phyloP scores from a whole-genome alignment of 2,888 invertebrate species.

The Coleophora flavipennella region DNA sequence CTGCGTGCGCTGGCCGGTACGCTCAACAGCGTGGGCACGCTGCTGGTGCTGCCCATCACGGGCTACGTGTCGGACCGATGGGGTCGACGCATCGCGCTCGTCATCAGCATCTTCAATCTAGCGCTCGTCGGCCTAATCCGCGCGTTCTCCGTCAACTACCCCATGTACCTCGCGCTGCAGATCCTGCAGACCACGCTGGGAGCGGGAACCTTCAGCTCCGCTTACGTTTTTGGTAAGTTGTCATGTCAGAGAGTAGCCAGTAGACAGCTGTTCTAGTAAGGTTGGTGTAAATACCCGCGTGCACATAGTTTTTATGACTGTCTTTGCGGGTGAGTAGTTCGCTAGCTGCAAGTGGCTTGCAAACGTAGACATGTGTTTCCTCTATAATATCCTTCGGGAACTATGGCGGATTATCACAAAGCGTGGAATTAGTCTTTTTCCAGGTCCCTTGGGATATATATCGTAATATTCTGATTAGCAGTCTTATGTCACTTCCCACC shows the following conservation, averaged over 20 bases:
- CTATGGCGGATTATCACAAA: too few species aligned
- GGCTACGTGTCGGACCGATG: constrained; percentile 79
- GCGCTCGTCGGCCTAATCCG: constrained; percentile 63
- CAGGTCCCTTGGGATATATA: too few species aligned
- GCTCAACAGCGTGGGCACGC: constrained; percentile 78
- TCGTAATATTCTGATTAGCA: too few species aligned
- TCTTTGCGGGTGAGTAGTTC: too few species aligned
- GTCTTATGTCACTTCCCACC: too few species aligned
- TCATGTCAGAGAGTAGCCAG: neutral
- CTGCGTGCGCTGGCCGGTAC: constrained; percentile 80
- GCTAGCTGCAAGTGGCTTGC: too few species aligned
- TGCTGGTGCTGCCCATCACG: constrained; percentile 77
- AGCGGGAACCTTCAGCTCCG: constrained; percentile 67
- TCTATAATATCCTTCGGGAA: too few species aligned
- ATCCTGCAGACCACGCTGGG: constrained; percentile 67
- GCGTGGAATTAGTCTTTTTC: too few species aligned
- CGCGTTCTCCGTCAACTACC: constrained; percentile 69
- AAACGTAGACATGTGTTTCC: too few species aligned
- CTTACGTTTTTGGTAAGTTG: constrained; percentile 49
- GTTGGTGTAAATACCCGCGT: too few species aligned
- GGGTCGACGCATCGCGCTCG: constrained; percentile 64
- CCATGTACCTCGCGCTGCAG: constrained; percentile 67
- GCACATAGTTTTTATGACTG: too few species aligned
- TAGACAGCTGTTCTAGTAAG: too few species aligned
- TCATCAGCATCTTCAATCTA: constrained; percentile 54